phyloP scores from a whole-genome alignment of 2,888 invertebrate species.

The Lithophane socia region DNA sequence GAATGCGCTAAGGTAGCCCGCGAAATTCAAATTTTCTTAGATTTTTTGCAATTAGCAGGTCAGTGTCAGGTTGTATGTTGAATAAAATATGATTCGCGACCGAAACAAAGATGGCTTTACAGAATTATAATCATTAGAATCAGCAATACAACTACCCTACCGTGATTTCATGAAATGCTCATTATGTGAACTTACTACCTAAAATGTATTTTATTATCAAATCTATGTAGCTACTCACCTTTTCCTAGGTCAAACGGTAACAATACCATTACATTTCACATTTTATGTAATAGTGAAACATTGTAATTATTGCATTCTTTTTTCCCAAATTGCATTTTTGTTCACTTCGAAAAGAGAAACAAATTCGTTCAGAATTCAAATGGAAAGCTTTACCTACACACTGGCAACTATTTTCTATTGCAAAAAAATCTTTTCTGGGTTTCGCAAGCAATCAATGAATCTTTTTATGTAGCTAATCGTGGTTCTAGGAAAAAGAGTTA shows the following conservation, averaged over 20 bases:
- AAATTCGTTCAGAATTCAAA: conserved; percentile 22
- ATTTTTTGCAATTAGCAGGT: no score
- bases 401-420: neutral
- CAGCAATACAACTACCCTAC: no score
- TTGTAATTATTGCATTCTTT: conserved; percentile 10
- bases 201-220: conserved; percentile 14
- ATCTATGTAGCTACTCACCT: neutral
- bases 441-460: conserved; percentile 1
- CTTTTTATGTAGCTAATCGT: conserved; percentile 31
- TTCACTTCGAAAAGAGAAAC: conserved; percentile 8
- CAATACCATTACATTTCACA: neutral
- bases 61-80: no score
- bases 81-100: no score
- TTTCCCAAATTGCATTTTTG: conserved; percentile 9
- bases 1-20: no score
- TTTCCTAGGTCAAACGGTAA: conserved; percentile 1
- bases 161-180: no score
- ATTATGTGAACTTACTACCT: no score
- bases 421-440: neutral
- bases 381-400: neutral
- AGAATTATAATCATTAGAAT: no score
- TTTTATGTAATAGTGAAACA: neutral
- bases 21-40: no score
- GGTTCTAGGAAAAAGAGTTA: conserved; percentile 64
- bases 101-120: no score